These are phyloP conservation scores for Oophaga pumilio DNA, from an alignment of 2,113 vertebrate species.

Conservation along the genomic window DNA sequence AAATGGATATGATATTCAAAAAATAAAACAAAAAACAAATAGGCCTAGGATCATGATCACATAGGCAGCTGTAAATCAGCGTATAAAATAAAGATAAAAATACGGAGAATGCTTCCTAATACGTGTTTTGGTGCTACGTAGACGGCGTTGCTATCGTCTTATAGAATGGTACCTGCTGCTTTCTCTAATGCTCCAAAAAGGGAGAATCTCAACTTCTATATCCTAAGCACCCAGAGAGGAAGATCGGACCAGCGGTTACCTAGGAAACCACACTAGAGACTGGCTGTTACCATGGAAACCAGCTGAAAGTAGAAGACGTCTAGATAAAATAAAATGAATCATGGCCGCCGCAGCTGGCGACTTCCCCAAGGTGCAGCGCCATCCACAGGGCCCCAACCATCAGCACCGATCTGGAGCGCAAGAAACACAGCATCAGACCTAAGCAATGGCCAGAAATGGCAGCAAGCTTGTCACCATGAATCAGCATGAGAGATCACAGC, in stretches of 20 bases:
- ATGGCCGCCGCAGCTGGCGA: neutral
- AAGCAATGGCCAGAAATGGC: too few species aligned
- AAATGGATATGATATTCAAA: too few species aligned
- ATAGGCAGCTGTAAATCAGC: too few species aligned
- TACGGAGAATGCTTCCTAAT: too few species aligned
- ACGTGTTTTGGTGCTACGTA: too few species aligned
- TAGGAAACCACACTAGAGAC: conserved; percentile 48
- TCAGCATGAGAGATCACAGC: too few species aligned
- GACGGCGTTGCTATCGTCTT: neutral
- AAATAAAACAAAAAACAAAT: too few species aligned
- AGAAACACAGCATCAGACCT: neutral
- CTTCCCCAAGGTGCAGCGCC: neutral
- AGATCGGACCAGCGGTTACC: conserved; percentile 37
- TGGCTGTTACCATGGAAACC: conserved; percentile 48
- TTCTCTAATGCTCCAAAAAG: neutral
- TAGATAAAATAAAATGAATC: conserved; percentile 28
- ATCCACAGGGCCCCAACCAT: neutral
- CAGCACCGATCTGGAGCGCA: neutral
- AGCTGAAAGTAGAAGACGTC: conserved; percentile 1
- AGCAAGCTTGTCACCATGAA: too few species aligned
- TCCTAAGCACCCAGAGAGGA: neutral
- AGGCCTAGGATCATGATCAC: too few species aligned
- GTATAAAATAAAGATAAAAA: too few species aligned
- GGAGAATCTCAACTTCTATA: neutral
- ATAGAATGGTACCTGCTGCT: too few species aligned